Percentiles rank a stretch among this genome's conserved stretches.
Evolutionary conservation across 2,888 invertebrate species (phyloP).

Genomic region (Diogma glabrata): DNA sequence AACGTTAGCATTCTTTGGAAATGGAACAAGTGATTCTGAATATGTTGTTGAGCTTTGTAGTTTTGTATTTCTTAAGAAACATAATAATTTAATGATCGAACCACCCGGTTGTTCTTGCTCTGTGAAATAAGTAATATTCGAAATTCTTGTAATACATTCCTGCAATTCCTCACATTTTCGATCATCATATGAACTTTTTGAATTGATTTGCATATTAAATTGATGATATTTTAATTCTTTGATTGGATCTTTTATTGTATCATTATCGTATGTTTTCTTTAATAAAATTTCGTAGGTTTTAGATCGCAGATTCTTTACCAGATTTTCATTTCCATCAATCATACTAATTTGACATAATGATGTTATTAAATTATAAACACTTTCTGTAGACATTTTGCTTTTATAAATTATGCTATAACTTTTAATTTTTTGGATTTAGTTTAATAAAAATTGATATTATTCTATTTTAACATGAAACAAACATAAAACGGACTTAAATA

Average conservation of each 20-base stretch:
- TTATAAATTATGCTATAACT: no score
- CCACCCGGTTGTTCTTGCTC: constrained; percentile 21
- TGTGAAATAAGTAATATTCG: constrained; percentile 22
- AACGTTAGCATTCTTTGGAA: no score
- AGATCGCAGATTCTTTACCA: constrained; percentile 11
- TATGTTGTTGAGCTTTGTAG: not conserved
- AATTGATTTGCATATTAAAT: constrained; percentile 24
- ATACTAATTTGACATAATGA: constrained; percentile 22
- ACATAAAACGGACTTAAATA: no score
- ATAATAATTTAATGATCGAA: not conserved
- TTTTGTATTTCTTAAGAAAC: no score
- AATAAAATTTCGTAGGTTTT: constrained; percentile 23
- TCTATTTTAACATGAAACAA: no score
- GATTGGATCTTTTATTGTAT: constrained; percentile 21
- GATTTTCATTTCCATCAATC: constrained; percentile 15
- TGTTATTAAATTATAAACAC: constrained; percentile 25
- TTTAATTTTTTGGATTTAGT: no score
- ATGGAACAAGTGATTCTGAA: not conserved
- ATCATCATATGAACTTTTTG: constrained; percentile 19
- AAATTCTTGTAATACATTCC: constrained; percentile 19
- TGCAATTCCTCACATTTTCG: constrained; percentile 22
- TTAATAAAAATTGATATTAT: no score
- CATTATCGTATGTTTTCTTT: constrained; percentile 22
- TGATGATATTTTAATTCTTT: constrained; percentile 23
- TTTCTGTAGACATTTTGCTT: constrained; percentile 19